Base-by-base conservation (phyloP, 2,888 invertebrate genomes). In the Embidobia sp. region DNA sequence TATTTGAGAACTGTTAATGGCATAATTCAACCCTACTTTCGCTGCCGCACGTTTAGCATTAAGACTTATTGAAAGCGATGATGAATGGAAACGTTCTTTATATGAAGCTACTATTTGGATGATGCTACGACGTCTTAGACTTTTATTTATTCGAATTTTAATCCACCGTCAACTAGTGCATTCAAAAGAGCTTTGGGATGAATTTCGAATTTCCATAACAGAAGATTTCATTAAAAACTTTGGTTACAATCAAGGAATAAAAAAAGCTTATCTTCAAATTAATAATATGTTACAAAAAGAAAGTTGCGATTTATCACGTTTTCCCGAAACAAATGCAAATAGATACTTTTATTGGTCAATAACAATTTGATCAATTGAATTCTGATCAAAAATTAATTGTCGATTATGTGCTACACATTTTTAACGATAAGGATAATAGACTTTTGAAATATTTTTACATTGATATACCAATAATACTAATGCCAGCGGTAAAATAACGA, bases 101-200 rank as follows among this genome's bases (percentile, higher is more conserved):
- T 13, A 4, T 15, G 46, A 46, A 27, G 46, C 46, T 2, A 15
- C 1, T 15, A 11, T n/a, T 33, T 49, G 33, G 13, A 49, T 49
- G 49, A 33, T 33, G 19, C 46, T 11, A 27, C 6, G 27, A 8
- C 19, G 15, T 15, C n/a, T 46, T 3, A 26, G 27, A 46, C 13
- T 15, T 46, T 8, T 46, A 8, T 46, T 46, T 15, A 27, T 46
- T n/a, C n/a, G 15, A 27, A 46, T 46, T 15, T 15, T 46, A 15
- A 26, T 46, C 8, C 46, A 27, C 15, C 27, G 80, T 44, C 61
- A 80, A 26, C 79, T 83, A 1, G 15, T 59, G 1, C 46, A 22
- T 4, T 11, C 33, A 3, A 11, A 2, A 33, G 33, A 33, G n/a
- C n/a, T 33, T 33, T 33, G 33, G 33, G 11, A 33, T 11, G 33